Evolutionary conservation across 1,140 invertebrate genomes (phyloP).

Genomic region (Apis cerana): DNA sequence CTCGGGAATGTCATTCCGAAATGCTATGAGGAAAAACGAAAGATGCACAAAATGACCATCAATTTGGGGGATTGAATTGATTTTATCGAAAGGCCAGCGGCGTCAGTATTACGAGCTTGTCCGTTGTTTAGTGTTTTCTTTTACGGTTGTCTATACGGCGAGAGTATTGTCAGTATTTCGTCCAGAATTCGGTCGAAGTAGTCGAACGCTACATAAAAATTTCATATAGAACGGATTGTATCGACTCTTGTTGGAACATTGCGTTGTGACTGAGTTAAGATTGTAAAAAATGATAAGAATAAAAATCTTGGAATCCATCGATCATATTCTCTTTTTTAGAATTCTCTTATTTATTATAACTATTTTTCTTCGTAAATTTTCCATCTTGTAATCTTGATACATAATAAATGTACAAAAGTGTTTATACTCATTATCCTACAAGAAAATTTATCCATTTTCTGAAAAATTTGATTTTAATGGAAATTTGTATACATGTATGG

Average conservation of each 20-base stretch:
- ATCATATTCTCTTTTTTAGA: too few species aligned
- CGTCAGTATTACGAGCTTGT: not conserved
- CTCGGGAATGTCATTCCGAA: not conserved
- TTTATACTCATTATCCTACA: too few species aligned
- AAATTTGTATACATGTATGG: too few species aligned
- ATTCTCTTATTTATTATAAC: too few species aligned
- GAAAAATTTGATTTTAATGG: too few species aligned
- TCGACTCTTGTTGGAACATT: not conserved
- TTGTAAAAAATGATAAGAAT: not conserved
- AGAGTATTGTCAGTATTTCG: slow-evolving; percentile 9
- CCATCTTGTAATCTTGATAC: too few species aligned
- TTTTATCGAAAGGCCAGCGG: slow-evolving; percentile 26
- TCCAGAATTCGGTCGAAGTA: slow-evolving; percentile 11
- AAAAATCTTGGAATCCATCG: not conserved
- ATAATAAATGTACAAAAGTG: too few species aligned
- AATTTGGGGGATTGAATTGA: slow-evolving; percentile 8
- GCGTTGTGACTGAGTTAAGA: not conserved
- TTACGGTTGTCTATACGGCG: not conserved
- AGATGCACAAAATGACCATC: slow-evolving; percentile 7
- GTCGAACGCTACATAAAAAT: not conserved
- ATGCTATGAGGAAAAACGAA: not conserved
- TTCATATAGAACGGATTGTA: slow-evolving; percentile 16
- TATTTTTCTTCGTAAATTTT: too few species aligned
- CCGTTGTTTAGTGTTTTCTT: not conserved
- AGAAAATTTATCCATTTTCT: too few species aligned